Evolutionary conservation across 92 coral and sea anemone species (phyloP), one percentile per base, ranked within the genome.

Genomic region (Nematostella vectensis): DNA sequence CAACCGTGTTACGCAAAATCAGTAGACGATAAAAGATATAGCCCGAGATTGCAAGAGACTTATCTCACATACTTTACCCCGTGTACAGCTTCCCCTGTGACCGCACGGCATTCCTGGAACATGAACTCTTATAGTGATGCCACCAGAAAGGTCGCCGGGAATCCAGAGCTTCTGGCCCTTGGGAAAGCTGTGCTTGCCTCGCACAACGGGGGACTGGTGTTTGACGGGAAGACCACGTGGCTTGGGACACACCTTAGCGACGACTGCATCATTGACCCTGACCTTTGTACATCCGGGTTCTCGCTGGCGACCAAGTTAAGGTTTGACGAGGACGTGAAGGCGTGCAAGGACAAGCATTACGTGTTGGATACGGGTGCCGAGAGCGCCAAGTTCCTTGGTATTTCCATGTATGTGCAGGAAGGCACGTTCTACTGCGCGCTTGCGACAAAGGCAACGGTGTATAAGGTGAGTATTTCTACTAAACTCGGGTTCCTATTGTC

Each of bases 41-140:
- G n/a, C n/a, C n/a, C n/a, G n/a, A n/a, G n/a, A n/a, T n/a, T n/a
- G n/a, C n/a, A n/a, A n/a, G n/a, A n/a, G n/a, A n/a, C n/a, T n/a
- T n/a, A n/a, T n/a, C n/a, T n/a, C n/a, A n/a, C n/a, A n/a, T n/a
- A n/a, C n/a, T n/a, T n/a, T n/a, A n/a, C n/a, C n/a, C n/a, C n/a
- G n/a, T n/a, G n/a, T n/a, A n/a, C n/a, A 81, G 94, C 95, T 13
- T 88, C 97, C 4, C 95, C 97, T 11, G 91, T 85, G 11, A 43
- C 27, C n/a, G 87, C 97, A 0, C 48, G 78, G 25, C 82, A 66
- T 54, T 69, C 87, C n/a, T 89, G 97, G 97, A 31, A 78, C 21
- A 38, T 89, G 31, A 55, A 81, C 29, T 45, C 77, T 19, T 57
- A 78, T 48, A 40, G 53, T 16, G 11, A 42, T 15, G 56, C 66